Evolutionary conservation across 2,888 invertebrate species (phyloP), one percentile per base, ranked within the genome.

Genomic region (Ethmia dodecea): DNA sequence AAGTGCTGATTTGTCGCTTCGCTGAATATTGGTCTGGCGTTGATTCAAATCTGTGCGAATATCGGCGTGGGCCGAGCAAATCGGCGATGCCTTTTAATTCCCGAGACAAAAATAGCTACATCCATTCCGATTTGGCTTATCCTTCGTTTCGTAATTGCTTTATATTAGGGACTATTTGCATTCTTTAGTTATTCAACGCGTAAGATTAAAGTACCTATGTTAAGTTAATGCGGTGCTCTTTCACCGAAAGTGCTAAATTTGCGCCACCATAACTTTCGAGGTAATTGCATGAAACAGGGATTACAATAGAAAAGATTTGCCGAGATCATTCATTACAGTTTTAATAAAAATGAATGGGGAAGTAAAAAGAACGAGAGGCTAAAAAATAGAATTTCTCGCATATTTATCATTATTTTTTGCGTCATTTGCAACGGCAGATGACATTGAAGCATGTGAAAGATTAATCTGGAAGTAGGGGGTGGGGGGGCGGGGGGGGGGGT

Each of bases 1-100:
- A 70, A 79, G 76, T 83, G 76, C 79, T 79, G 83, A 83, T 84
- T 84, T 83, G 77, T 77, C 83, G 81, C 80, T 75, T 65, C 71
- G 58, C 59, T 78, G 80, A 67, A 77, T 80, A 79, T 81, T 73
- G 79, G 71, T 77, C 71, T 78, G 77, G 77, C 74, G 76, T 66
- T 75, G 80, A 80, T 78, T 78, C 79, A 77, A 79, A 79, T 77
- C 73, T 65, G 60, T 60, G 59, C 66, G 60, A 69, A 65, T 64
- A 63, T 55, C 60, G 61, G 58, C 57, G n/a, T n/a, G n/a, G n/a
- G n/a, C 60, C 52, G 59, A 49, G 53, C 59, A 60, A 67, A 70
- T 70, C 62, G 61, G 54, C 10, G 47, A 52, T 45, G 52, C 52
- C 55, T 70, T n/a, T n/a, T 68, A 70, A 70, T 65, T 65, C 61